Evolutionary conservation across 2,888 invertebrate genomes (phyloP).

Genomic region (Arrhopalites spinosus): DNA sequence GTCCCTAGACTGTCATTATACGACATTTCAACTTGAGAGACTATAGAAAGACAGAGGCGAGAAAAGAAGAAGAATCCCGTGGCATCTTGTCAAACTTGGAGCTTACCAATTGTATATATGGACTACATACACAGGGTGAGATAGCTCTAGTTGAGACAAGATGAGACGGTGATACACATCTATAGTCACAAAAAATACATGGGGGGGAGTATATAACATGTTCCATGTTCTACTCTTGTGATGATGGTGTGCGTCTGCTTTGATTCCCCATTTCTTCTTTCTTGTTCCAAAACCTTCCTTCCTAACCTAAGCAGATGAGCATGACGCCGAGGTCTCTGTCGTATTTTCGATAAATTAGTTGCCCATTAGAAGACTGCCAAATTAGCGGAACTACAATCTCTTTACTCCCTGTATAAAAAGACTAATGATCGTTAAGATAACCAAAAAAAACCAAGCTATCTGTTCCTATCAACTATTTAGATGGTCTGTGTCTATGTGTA

Average conservation of each 20-base stretch:
- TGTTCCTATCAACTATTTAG: constrained; percentile 32
- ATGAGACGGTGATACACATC: background rate
- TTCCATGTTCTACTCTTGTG: too few relatives aligned
- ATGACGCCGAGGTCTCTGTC: constrained; percentile 30
- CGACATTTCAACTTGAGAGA: constrained; percentile 31
- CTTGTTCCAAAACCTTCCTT: background rate
- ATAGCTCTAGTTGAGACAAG: background rate
- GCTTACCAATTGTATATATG: background rate
- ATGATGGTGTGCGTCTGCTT: background rate
- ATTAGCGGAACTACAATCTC: constrained; percentile 31
- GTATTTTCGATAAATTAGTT: constrained; percentile 37
- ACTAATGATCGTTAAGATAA: constrained; percentile 35
- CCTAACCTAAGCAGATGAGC: constrained; percentile 17
- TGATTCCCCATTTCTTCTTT: too few relatives aligned
- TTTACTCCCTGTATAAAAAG: constrained; percentile 16
- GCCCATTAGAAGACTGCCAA: constrained; percentile 36
- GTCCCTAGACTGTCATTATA: constrained; percentile 42
- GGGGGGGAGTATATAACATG: too few relatives aligned
- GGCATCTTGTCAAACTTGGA: constrained; percentile 20
- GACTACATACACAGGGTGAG: background rate
- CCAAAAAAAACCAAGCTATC: constrained; percentile 20
- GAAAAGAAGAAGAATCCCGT: constrained; percentile 16
- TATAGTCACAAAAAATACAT: too few relatives aligned
- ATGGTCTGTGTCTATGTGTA: constrained; percentile 1
- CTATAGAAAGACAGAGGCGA: constrained; percentile 2